phyloP scores from a whole-genome alignment of 2,113 vertebrate species.

The Catagonus wagneri region DNA sequence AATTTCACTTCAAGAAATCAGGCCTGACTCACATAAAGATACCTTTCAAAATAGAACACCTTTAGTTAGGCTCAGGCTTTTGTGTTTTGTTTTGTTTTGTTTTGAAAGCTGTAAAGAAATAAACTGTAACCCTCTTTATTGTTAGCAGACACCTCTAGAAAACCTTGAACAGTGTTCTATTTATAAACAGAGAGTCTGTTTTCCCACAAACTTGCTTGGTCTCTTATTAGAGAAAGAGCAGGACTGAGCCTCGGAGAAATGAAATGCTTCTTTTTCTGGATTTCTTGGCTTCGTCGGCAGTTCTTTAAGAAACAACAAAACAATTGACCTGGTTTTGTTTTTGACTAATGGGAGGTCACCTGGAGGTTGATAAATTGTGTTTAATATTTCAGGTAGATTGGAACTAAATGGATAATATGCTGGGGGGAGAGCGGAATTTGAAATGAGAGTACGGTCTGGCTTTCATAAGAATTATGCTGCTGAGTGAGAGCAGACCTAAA shows the following conservation, averaged over 20 bases:
- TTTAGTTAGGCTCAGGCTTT: constrained; percentile 38
- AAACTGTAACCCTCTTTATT: constrained; percentile 75
- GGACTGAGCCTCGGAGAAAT: constrained; percentile 40
- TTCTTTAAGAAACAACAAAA: constrained; percentile 30
- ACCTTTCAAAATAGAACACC: constrained; percentile 65
- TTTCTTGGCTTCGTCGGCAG: constrained; percentile 57
- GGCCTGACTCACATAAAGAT: constrained; percentile 60
- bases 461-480: background rate
- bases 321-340: constrained; percentile 54
- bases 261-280: constrained; percentile 57
- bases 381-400: constrained; percentile 22
- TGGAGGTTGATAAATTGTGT: constrained; percentile 15
- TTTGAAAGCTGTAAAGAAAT: constrained; percentile 74
- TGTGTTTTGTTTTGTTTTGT: constrained; percentile 64
- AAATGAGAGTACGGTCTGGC: background rate
- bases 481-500: constrained; percentile 8
- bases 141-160: constrained; percentile 78
- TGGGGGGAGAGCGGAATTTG: background rate
- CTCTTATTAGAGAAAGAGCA: constrained; percentile 45
- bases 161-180: constrained; percentile 77
- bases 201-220: constrained; percentile 62
- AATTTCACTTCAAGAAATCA: constrained; percentile 63
- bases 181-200: constrained; percentile 78
- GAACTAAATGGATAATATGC: background rate
- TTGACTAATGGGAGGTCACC: constrained; percentile 38